Conservation (phyloP, 1,140 invertebrate species). For the Drosophila aff. region DNA sequence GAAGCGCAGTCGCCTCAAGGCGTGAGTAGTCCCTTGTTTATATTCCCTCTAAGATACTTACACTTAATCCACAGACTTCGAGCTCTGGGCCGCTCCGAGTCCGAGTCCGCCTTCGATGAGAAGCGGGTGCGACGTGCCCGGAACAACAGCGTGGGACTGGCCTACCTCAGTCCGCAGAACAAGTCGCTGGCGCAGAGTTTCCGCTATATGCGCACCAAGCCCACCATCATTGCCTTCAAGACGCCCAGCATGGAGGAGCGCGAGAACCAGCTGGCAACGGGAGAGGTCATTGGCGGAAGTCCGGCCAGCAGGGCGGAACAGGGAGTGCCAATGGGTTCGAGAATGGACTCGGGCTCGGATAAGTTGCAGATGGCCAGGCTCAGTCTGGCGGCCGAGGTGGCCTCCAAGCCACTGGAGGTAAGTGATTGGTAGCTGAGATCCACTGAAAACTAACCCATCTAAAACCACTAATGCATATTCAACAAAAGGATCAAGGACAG, state of each 20-base stretch:
- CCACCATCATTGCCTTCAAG: constrained; percentile 94
- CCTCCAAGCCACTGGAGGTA: constrained; percentile 93
- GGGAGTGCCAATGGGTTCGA: constrained; percentile 78
- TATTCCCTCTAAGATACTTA: background rate
- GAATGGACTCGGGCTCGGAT: constrained; percentile 27
- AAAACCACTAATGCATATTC: constrained; percentile 16
- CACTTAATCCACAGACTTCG: constrained; percentile 79
- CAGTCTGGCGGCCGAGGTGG: constrained; percentile 86
- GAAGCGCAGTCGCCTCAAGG: constrained; percentile 89
- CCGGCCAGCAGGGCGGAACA: constrained; percentile 86
- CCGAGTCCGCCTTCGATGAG: constrained; percentile 91
- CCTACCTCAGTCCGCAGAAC: constrained; percentile 91
- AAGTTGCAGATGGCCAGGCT: constrained; percentile 55
- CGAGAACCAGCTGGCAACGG: constrained; percentile 85
- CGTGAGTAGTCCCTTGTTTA: constrained; percentile 86
- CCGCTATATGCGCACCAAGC: constrained; percentile 94
- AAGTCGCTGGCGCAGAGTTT: constrained; percentile 92
- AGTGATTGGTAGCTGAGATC: constrained; percentile 39
- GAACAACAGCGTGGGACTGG: constrained; percentile 88
- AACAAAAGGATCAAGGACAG: constrained; percentile 60
- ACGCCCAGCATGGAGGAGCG: constrained; percentile 90
- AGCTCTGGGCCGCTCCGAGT: constrained; percentile 91
- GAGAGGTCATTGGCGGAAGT: constrained; percentile 6
- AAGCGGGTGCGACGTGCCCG: constrained; percentile 88
- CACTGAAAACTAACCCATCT: constrained; percentile 29